A percentile compares a stretch with the other conserved stretches of the same genome.
These are phyloP conservation scores for Congeria kusceri DNA, from an alignment of 2,888 invertebrate genomes.

Conservation along the genomic window DNA sequence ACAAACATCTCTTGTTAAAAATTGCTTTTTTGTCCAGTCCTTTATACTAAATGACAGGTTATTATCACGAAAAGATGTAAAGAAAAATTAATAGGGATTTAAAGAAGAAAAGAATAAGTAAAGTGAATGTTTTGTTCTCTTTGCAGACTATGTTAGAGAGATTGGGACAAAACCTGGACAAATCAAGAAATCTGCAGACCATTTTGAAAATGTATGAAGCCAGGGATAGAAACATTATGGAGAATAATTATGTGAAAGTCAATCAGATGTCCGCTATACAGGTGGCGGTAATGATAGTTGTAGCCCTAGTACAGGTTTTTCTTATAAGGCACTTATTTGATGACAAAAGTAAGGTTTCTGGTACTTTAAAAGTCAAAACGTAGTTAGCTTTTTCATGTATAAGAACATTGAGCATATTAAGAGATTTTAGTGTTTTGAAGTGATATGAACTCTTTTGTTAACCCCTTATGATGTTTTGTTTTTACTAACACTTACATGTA, in stretches of 20 bases:
- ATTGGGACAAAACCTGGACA: constrained; percentile 86
- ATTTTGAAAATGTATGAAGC: constrained; percentile 91
- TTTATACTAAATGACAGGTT: too few relatives aligned
- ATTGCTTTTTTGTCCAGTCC: too few relatives aligned
- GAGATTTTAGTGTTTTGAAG: too few relatives aligned
- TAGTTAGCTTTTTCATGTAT: constrained; percentile 20
- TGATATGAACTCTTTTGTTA: too few relatives aligned
- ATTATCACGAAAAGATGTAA: too few relatives aligned
- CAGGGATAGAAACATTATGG: constrained; percentile 92
- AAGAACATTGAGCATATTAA: too few relatives aligned
- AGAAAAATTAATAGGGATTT: too few relatives aligned
- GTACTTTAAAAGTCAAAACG: constrained; percentile 65
- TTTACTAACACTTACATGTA: too few relatives aligned
- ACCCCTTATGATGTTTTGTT: too few relatives aligned
- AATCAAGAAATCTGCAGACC: constrained; percentile 83
- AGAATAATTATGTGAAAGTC: constrained; percentile 92
- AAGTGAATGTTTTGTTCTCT: constrained; percentile 70
- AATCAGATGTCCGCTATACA: constrained; percentile 90
- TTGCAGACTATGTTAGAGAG: constrained; percentile 88
- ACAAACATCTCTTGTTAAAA: too few relatives aligned
- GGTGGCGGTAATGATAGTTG: constrained; percentile 90
- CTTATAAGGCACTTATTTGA: constrained; percentile 93
- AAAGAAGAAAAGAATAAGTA: not conserved
- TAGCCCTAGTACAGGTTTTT: constrained; percentile 90
- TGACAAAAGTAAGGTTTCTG: constrained; percentile 80